Evolutionary conservation across 2,113 vertebrate species (phyloP).

Genomic region (Thalassoma bifasciatum): DNA sequence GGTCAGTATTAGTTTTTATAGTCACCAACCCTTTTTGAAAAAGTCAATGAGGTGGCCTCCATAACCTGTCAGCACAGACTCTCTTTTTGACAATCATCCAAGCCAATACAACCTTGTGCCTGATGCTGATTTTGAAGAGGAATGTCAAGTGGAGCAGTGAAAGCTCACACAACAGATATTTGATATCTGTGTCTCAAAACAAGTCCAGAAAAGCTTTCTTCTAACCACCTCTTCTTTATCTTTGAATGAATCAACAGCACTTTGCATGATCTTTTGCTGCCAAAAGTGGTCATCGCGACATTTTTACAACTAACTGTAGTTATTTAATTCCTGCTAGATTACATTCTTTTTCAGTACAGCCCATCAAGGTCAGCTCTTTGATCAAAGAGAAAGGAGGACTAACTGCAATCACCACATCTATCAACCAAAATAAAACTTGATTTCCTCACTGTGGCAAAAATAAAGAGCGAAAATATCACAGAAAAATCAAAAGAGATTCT

Average conservation of each 20-base stretch:
- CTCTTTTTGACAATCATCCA: conserved; percentile 6
- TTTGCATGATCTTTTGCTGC: neutral
- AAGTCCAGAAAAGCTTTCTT: neutral
- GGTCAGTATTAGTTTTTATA: conserved; percentile 32
- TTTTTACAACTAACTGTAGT: no score
- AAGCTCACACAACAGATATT: neutral
- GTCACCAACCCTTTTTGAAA: conserved; percentile 38
- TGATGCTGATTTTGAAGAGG: neutral
- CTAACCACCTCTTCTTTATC: no score
- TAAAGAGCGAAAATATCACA: no score
- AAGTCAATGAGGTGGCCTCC: conserved; percentile 24
- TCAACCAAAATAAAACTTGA: no score
- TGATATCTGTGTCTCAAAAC: neutral
- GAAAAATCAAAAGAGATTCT: no score
- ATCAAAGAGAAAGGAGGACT: no score
- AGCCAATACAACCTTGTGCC: neutral
- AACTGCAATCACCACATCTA: no score
- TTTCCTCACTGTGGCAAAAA: no score
- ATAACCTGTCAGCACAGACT: conserved; percentile 17
- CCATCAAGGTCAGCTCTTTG: no score
- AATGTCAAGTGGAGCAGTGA: neutral
- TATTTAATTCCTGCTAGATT: no score
- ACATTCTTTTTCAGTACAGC: no score
- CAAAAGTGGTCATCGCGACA: neutral
- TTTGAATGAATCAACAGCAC: neutral